These are phyloP conservation scores for Sebastes vulpes DNA, from an alignment of 2,797 vertebrate species.

Conservation along the genomic window DNA sequence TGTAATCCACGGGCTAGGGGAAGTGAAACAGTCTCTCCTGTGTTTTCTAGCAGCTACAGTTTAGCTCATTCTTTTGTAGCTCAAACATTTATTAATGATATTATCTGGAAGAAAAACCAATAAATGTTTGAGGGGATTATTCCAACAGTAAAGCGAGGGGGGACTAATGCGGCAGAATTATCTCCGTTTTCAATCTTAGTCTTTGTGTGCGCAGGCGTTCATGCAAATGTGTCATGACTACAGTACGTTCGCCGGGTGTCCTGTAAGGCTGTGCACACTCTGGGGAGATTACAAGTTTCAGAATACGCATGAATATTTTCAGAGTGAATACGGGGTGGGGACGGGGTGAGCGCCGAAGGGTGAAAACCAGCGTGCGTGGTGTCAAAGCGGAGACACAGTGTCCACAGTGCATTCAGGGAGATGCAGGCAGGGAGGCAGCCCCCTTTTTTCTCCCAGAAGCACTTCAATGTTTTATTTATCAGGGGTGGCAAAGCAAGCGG, in stretches of 20 bases:
- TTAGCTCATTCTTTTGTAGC: neutral
- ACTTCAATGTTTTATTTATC: conserved; percentile 82
- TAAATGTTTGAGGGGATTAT: conserved; percentile 31
- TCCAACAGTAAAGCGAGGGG: conserved; percentile 24
- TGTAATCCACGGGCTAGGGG: conserved; percentile 1
- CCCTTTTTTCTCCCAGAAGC: conserved; percentile 47
- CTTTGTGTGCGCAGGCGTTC: neutral
- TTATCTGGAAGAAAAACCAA: conserved; percentile 18
- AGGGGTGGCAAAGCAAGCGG: conserved; percentile 64
- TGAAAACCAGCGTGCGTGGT: conserved; percentile 30
- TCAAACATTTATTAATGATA: conserved; percentile 32
- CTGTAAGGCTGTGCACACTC: neutral
- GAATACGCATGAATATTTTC: conserved; percentile 40
- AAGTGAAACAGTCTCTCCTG: conserved; percentile 2
- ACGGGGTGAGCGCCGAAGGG: conserved; percentile 18
- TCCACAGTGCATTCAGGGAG: conserved; percentile 58
- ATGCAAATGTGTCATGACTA: neutral
- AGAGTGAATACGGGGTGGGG: conserved; percentile 7
- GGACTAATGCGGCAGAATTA: conserved; percentile 8
- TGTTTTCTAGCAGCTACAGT: neutral
- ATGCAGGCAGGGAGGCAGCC: conserved; percentile 50
- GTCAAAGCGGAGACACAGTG: conserved; percentile 53
- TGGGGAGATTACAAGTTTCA: conserved; percentile 46
- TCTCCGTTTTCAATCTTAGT: conserved; percentile 17
- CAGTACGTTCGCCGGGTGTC: neutral